Evolutionary conservation across 30 jellyfish, hydroid and myxozoan genomes (phyloP).

Genomic region (Phacellophora camtschatica): DNA sequence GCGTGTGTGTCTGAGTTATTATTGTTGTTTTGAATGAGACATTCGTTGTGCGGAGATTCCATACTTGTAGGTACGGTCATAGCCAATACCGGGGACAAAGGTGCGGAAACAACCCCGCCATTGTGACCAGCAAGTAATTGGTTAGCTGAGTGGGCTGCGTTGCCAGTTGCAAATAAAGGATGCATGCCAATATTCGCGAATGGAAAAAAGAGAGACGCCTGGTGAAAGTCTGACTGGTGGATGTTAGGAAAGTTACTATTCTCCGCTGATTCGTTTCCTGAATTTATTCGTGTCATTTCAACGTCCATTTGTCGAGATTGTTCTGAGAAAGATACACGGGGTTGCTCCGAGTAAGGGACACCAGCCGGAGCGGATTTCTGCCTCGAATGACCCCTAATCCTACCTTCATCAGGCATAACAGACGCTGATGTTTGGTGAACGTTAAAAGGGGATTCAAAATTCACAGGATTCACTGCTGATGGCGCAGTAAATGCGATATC

Average conservation of each 20-base stretch:
- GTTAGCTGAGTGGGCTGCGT: conserved; percentile 46
- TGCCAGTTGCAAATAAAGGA: conserved; percentile 29
- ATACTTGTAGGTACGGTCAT: conserved; percentile 2
- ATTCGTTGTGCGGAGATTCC: conserved; percentile 22
- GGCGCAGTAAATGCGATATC: conserved; percentile 45
- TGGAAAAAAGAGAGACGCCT: conserved; percentile 29
- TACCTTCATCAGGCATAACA: conserved; percentile 14
- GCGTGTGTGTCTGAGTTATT: conserved; percentile 41
- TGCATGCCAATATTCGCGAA: conserved; percentile 53
- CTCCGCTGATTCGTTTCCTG: neutral
- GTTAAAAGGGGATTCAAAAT: conserved; percentile 43
- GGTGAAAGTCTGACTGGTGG: conserved; percentile 48
- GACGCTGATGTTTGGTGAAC: conserved; percentile 52
- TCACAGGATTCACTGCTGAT: conserved; percentile 28
- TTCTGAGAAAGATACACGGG: too few relatives aligned
- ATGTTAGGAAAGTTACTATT: conserved; percentile 15
- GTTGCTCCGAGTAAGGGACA: conserved; percentile 22
- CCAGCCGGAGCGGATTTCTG: conserved; percentile 71
- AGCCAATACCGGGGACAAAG: conserved; percentile 6
- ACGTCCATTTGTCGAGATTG: conserved; percentile 76
- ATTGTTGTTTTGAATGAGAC: conserved; percentile 17
- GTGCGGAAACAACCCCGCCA: conserved; percentile 6
- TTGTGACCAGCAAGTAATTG: conserved; percentile 35
- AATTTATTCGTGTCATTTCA: conserved; percentile 36
- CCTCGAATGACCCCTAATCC: conserved; percentile 22